Base-by-base conservation (phyloP, 53 echinoderm and acorn worm genomes). In the Hippasteria phrygiana region DNA sequence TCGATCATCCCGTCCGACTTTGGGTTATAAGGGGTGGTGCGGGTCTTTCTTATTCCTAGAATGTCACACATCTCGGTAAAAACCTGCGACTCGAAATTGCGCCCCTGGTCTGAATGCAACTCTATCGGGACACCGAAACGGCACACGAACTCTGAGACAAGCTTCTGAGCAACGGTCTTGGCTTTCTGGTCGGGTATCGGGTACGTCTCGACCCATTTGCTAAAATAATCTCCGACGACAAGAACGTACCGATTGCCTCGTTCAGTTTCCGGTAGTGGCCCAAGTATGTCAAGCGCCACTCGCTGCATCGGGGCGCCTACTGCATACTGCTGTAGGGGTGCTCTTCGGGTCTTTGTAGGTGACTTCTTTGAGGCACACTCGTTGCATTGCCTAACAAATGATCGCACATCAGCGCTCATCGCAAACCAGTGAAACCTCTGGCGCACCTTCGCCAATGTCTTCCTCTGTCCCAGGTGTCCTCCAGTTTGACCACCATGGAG, bases 351-450 rank as follows among this genome's bases (percentile, higher is more conserved):
- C 14, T 48, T 48, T 8, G 48, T 10, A 48, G 62, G 62, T 4
- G 22, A n/a, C 24, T 62, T 62, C 62, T 62, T 38, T 2, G 39
- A 16, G 29, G 71, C 71, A 27, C 71, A 71, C 39, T 8, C 6
- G 14, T 71, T 3, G 41, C 71, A 71, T 17, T 38, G 40, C 20
- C 71, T 38, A 9, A 71, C 38, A 9, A 38, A 38, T 13, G 71
- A 38, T n/a, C 71, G 37, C 16, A 71, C 71, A 71, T 71, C 71
- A 9, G 71, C 71, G 34, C 51, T 71, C 87, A 87, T 87, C n/a
- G 54, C 43, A 29, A 50, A 27, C 89, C 89, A 89, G 27, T 79
- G 80, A 62, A 67, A 89, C 50, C 89, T 43, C 9, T 79, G 66
- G 18, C 50, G 79, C 64, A 89, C 78, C n/a, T 48, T 76, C 53